phyloP scores from a whole-genome alignment of 2,113 vertebrate species.

The Microcebus ravelobensis region DNA sequence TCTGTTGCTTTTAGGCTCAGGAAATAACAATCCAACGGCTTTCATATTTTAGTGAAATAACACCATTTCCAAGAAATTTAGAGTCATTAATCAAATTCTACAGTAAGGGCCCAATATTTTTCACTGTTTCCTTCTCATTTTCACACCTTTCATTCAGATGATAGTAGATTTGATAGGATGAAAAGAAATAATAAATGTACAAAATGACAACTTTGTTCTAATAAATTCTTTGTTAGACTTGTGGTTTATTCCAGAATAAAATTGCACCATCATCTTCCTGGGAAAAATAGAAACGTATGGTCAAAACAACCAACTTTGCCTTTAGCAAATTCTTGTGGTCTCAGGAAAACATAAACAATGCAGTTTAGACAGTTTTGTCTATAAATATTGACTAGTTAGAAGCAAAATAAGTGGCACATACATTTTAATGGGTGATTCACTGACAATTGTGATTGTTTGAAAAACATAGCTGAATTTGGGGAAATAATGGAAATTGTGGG shows the following conservation, averaged over 20 bases:
- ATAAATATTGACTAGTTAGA: constrained; percentile 65
- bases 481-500: constrained; percentile 3
- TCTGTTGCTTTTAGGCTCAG: constrained; percentile 24
- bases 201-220: constrained; percentile 45
- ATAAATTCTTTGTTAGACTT: constrained; percentile 49
- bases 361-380: constrained; percentile 53
- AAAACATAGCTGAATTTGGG: constrained; percentile 49
- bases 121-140: constrained; percentile 35
- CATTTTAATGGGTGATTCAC: constrained; percentile 55
- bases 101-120: constrained; percentile 16
- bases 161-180: constrained; percentile 28
- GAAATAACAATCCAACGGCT: constrained; percentile 38
- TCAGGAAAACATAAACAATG: constrained; percentile 52
- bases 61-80: constrained; percentile 39
- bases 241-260: constrained; percentile 42
- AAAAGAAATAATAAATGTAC: constrained; percentile 49
- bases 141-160: constrained; percentile 50
- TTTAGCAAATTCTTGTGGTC: constrained; percentile 52
- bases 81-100: constrained; percentile 59
- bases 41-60: constrained; percentile 50
- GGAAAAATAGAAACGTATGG: constrained; percentile 51
- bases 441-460: constrained; percentile 38
- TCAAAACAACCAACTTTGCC: constrained; percentile 59
- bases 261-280: background rate
- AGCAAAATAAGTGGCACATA: constrained; percentile 55